phyloP scores from a whole-genome alignment of 2,797 vertebrate species.

The Echeneis naucrates region DNA sequence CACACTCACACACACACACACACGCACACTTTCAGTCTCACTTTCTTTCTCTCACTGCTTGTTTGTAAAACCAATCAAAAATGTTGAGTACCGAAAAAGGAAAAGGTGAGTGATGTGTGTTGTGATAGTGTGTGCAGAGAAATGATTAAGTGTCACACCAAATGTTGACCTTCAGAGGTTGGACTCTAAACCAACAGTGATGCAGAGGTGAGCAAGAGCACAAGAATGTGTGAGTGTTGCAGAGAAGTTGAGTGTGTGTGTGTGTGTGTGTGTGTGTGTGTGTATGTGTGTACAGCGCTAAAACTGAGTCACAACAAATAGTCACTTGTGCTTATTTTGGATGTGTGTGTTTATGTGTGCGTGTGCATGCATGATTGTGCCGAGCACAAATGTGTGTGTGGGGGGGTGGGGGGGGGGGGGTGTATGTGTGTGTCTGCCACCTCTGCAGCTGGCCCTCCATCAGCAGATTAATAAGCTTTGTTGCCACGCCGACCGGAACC shows the following conservation, averaged over 20 bases:
- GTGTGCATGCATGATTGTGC: background rate
- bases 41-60: conserved; percentile 54
- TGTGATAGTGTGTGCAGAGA: conserved; percentile 45
- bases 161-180: conserved; percentile 61
- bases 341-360: conserved; percentile 5
- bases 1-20: conserved; percentile 41
- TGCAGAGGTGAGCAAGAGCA: conserved; percentile 53
- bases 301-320: conserved; percentile 47
- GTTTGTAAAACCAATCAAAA: conserved; percentile 90
- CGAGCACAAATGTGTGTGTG: conserved; percentile 23
- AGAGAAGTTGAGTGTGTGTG: background rate
- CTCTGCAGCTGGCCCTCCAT: conserved; percentile 98
- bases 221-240: conserved; percentile 50
- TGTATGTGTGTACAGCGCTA: background rate
- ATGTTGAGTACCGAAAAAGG: conserved; percentile 54
- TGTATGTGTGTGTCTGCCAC: conserved; percentile 82
- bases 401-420: conserved; percentile 21
- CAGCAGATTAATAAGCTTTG: conserved; percentile 99
- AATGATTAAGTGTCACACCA: conserved; percentile 46
- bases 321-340: conserved; percentile 51
- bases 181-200: conserved; percentile 58
- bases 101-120: conserved; percentile 46
- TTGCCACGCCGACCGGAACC: conserved; percentile 99
- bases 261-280: conserved; percentile 7
- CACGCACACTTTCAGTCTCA: conserved; percentile 51